Conservation (phyloP, 2,113 vertebrate genomes). For the Cyanoramphus novaezelandiae region DNA sequence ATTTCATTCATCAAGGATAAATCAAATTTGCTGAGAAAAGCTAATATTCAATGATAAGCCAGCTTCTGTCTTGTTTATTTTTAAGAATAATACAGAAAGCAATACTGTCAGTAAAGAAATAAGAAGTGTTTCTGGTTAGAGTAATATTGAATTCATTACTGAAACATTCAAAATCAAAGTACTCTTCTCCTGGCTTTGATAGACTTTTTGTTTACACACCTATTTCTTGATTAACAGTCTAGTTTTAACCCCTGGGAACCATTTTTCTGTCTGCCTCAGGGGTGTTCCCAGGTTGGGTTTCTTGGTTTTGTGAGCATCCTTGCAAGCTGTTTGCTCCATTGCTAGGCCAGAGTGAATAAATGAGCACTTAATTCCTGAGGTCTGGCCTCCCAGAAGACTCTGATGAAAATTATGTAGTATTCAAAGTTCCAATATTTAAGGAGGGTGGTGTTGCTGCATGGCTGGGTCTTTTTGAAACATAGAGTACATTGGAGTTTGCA, state of each 20-base stretch:
- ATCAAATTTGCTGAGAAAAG: not conserved
- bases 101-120: not conserved
- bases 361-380: not conserved
- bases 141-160: accelerated
- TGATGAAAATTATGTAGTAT: not conserved
- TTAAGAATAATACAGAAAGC: not conserved
- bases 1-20: not conserved
- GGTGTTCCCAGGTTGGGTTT: not conserved
- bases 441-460: accelerated
- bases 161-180: not conserved
- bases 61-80: not conserved
- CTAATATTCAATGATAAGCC: not conserved
- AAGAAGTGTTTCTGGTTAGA: not conserved
- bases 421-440: not conserved
- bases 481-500: accelerated
- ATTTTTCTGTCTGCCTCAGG: not conserved
- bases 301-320: not conserved
- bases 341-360: not conserved
- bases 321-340: not conserved
- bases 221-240: not conserved
- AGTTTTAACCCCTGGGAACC: not conserved
- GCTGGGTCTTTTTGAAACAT: not conserved
- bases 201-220: not conserved
- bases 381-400: not conserved
- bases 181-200: not conserved